Base-by-base conservation (phyloP, 2,113 vertebrate genomes). In the Oryzias curvinotus region DNA sequence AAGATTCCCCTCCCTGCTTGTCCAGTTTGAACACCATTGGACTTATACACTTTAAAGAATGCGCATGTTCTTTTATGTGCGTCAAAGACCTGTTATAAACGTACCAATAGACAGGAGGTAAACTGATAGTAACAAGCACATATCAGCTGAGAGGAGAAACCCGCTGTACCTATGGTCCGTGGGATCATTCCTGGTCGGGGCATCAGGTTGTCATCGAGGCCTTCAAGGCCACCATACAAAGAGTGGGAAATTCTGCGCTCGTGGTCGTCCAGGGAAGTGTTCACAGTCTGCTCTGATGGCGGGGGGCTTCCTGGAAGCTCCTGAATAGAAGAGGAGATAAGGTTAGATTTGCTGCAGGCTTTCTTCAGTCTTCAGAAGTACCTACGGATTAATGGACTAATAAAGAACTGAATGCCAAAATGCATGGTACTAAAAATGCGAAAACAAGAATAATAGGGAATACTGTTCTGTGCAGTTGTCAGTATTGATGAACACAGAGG, bases 181-280 rank as follows among this genome's bases (percentile, higher is more conserved):
- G 89, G 93, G 64, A 92, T 90, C 66, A 85, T 72, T 36, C 82
- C 82, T 0, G 77, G 59, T 1, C 89, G 93, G 30, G 95, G 95
- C 16, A 92, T 91, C 89, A 95, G 84, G 0, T 95, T 95, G 60
- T 97, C 96, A 1, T 91, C 93, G 5, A 97, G 91, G 0, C 93
- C 96, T 69, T 98, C 96, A 0, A 97, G 93, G 19, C 93, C 94
- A 0, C 94, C 82, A 0, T 96, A 98, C 8, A 98, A 87, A 0
- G 96, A 96, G 75, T 98, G 97, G 51, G 97, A 98, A 87, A 98
- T 98, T 42, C 97, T 89, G 1, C 97, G 91, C 59, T 98, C 97
- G 36, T 95, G 90, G 13, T 98, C 97, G 0, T 97, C 95, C 87
- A 96, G 78, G 19, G 93, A 84, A 0, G 92, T 90, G 76, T 94